These are phyloP conservation scores for Morone saxatilis DNA, from an alignment of 2,113 vertebrate genomes.

Conservation along the genomic window DNA sequence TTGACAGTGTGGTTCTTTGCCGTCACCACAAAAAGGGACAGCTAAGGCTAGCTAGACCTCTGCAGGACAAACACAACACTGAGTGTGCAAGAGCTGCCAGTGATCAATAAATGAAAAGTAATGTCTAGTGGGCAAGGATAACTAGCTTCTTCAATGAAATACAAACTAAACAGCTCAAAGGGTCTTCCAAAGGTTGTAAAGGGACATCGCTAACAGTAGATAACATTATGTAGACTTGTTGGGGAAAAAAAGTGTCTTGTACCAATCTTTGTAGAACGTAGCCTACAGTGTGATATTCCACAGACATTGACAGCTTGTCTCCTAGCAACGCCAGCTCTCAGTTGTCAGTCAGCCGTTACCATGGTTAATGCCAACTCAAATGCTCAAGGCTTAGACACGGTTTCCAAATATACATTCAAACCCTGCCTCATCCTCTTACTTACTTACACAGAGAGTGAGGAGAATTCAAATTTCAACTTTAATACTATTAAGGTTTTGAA, in stretches of 20 bases:
- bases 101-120: not conserved
- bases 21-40: too few species aligned
- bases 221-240: not conserved
- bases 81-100: not conserved
- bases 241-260: not conserved
- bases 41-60: not conserved
- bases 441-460: not conserved
- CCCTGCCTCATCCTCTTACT: not conserved
- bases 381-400: not conserved
- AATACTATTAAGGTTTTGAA: not conserved
- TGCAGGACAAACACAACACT: not conserved
- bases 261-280: not conserved
- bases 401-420: not conserved
- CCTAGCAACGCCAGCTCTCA: not conserved
- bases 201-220: not conserved
- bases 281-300: too few species aligned
- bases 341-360: slow-evolving; percentile 6
- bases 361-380: not conserved
- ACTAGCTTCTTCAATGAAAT: not conserved
- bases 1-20: too few species aligned
- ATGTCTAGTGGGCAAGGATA: not conserved
- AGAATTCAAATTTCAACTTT: not conserved
- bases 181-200: not conserved
- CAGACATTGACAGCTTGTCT: not conserved
- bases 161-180: not conserved